These are phyloP conservation scores for Narcine bancroftii DNA, from an alignment of 2,113 vertebrate genomes.

Conservation along the genomic window DNA sequence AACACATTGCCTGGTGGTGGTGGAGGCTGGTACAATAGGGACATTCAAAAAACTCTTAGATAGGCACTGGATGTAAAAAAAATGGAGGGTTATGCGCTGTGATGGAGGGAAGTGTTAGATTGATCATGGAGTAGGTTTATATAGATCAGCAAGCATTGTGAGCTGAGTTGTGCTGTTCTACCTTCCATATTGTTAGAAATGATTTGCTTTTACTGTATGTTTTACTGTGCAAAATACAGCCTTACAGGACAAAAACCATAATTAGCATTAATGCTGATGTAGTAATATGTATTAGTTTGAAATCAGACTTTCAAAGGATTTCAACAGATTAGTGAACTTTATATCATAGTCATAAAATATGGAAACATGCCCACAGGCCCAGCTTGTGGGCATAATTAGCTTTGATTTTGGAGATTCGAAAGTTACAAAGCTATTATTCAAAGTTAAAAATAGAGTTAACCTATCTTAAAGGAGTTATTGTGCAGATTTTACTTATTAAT, in stretches of 20 bases:
- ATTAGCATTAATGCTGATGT: not conserved
- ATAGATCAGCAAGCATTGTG: too few species aligned
- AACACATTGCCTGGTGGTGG: too few species aligned
- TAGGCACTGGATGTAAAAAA: too few species aligned
- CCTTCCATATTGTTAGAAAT: too few species aligned
- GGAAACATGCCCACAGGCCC: too few species aligned
- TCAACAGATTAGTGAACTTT: constrained; percentile 18
- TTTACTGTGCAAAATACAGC: not conserved
- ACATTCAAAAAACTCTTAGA: too few species aligned
- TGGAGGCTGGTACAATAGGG: too few species aligned
- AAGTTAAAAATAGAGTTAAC: not conserved
- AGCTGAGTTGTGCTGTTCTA: too few species aligned
- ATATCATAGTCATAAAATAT: too few species aligned
- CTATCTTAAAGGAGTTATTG: not conserved
- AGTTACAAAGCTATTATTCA: not conserved
- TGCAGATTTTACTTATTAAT: constrained; percentile 24
- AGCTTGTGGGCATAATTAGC: not conserved
- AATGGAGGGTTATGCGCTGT: too few species aligned
- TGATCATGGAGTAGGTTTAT: too few species aligned
- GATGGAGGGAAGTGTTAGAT: too few species aligned
- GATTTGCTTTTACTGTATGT: not conserved
- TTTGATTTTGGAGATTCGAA: not conserved
- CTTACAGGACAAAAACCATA: not conserved
- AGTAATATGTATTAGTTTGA: not conserved
- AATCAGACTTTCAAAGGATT: not conserved